phyloP scores from a whole-genome alignment of 2,797 vertebrate genomes.

The Stomatorhinus walkeri region DNA sequence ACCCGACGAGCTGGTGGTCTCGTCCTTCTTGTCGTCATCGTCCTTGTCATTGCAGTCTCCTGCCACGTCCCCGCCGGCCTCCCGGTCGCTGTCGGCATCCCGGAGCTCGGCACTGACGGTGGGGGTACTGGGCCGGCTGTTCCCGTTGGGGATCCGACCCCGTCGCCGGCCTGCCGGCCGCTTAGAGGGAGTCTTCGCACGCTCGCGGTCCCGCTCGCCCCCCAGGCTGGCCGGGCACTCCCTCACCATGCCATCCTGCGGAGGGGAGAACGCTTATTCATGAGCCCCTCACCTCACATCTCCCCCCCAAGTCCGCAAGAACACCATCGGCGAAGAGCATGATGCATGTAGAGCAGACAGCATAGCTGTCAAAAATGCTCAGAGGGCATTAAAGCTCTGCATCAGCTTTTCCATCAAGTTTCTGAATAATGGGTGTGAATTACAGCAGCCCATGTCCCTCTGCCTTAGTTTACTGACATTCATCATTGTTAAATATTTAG shows the following conservation, averaged over 20 bases:
- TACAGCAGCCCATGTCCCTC: neutral
- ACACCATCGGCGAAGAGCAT: neutral
- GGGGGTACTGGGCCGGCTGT: conserved; percentile 85
- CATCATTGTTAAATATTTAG: neutral
- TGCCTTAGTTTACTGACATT: neutral
- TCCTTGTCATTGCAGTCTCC: conserved; percentile 76
- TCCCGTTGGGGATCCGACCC: conserved; percentile 78
- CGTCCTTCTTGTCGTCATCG: conserved; percentile 91
- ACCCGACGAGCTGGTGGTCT: conserved; percentile 94
- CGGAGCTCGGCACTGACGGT: conserved; percentile 84
- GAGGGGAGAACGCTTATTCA: neutral
- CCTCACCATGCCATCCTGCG: conserved; percentile 61
- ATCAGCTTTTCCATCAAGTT: neutral
- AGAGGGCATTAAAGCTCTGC: neutral
- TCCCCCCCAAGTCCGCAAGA: neutral
- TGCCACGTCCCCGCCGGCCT: conserved; percentile 86
- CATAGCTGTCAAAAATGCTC: neutral
- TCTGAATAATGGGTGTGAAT: neutral
- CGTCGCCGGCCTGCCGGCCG: conserved; percentile 75
- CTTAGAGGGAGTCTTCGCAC: conserved; percentile 86
- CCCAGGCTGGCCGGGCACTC: conserved; percentile 75
- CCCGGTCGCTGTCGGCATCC: conserved; percentile 92
- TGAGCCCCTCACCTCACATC: neutral
- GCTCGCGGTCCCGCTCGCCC: conserved; percentile 46
- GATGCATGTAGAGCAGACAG: neutral